Evolutionary conservation across 2,888 invertebrate genomes (phyloP), one percentile per base, ranked within the genome.

Genomic region (Girardia tigrina): DNA sequence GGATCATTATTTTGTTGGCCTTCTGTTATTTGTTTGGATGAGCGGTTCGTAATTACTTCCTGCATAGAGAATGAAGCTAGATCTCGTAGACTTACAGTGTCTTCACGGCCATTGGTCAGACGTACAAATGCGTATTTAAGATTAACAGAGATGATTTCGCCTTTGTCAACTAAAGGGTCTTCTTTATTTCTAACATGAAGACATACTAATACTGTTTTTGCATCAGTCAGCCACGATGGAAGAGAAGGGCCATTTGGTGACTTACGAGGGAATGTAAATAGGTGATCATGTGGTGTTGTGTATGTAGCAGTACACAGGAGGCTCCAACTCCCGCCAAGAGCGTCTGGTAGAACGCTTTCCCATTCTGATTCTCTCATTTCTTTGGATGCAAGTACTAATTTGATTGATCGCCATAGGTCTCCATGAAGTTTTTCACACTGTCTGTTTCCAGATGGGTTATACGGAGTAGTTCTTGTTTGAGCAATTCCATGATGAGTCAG

Each of bases 391-490:
- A 73, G 42, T 26, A 56, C 73, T 26, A 73, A 56, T 42, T n/a
- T n/a, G 29, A 73, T 29, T 73, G 73, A 28, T 42, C 56, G 29
- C 73, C 73, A 73, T 28, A 73, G 29, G 26, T 42, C 56, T 56
- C 71, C 70, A 26, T 72, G 29, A 29, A 8, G 56, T 20, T 56
- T 14, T 42, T 73, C 73, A 29, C 70, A 73, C 42, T 73, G 70
- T 26, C 70, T 26, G 56, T 73, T 78, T 23, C 76, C 77, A 74
- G 29, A 36, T 12, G 78, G 76, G 77, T 78, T 16, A 28, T 78
- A 78, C 0, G 73, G 29, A 8, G 77, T 78, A 16, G 78, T 79
- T 16, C 74, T 73, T 26, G 76, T 73, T 28, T 77, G n/a, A n/a
- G n/a, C 77, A 14, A 78, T 75, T 1, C 77, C 78, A 12, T 73